Conservation (phyloP, 2,888 invertebrate species). For the Nephrotoma flavescens region DNA sequence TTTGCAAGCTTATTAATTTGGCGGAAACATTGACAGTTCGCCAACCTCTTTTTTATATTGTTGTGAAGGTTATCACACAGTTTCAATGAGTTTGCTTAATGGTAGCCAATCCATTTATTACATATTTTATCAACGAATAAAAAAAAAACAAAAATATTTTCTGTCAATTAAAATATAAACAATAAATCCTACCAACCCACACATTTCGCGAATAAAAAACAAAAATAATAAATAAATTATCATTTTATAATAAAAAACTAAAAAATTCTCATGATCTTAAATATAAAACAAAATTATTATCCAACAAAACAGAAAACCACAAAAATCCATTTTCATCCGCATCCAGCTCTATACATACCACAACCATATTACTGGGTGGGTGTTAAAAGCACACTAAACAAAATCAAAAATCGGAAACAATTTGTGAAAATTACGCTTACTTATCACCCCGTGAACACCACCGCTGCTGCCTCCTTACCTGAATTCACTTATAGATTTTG, state of each 20-base stretch:
- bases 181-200: not conserved
- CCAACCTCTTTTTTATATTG: no score
- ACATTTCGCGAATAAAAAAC: not conserved
- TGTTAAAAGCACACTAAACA: not conserved
- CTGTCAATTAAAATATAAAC: not conserved
- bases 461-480: not conserved
- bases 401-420: not conserved
- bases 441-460: not conserved
- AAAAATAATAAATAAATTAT: not conserved
- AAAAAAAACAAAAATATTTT: not conserved
- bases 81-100: not conserved
- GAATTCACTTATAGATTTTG: not conserved
- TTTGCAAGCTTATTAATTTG: no score
- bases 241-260: not conserved
- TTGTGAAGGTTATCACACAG: not conserved
- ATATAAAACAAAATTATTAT: not conserved
- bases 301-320: not conserved
- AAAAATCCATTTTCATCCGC: not conserved
- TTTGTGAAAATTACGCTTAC: not conserved
- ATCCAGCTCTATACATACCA: not conserved
- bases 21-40: no score
- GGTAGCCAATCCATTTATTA: not conserved
- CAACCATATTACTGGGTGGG: not conserved
- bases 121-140: not conserved
- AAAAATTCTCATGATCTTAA: not conserved